Base-by-base conservation (phyloP, 2,113 vertebrate genomes). In the Epinephelus cyanopodus region DNA sequence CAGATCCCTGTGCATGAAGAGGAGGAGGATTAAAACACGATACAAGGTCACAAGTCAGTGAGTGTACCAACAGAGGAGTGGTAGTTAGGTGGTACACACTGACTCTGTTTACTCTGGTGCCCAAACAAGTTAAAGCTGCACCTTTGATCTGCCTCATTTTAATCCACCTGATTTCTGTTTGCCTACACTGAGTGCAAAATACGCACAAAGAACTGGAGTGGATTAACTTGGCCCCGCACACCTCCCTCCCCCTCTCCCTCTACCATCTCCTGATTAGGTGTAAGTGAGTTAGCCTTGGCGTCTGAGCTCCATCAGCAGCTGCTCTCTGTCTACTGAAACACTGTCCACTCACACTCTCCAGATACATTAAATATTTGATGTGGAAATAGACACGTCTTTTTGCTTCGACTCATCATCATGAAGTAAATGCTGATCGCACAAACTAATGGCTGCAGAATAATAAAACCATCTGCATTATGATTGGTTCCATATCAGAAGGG, bases 1-100 rank as follows among this genome's bases (percentile, higher is more conserved):
- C 85, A 99, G 96, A 94, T 99, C 98, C 94, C 98, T 99, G 95
- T 39, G 15, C 79, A 88, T 58, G 85, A 93, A 66, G 83, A 92
- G 66, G 19, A 53, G 33, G 27, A 56, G 19, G 42, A 80, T 66
- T 72, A 63, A 66, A 71, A 56, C 47, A 39, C 3, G 12, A 64
- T 10, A 60, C 53, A 21, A 69, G 42, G 15, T 60, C 47, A 75
- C 25, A n/a, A 47, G 53, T 29, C 29, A 29, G 29, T 29, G 29
- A 25, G 25, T 77, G 57, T 21, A 39, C 50, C 6, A 45, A 45
- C 58, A 85, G 45, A 56, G 72, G 60, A 56, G 48, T 42, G 81
- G 69, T 62, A 37, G 69, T 63, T 47, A 10, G 8, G 27, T 47
- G 69, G 29, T 33, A 13, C 21, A 42, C 2, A 13, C 18, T 37